Percentiles rank a stretch among this genome's conserved stretches.
Conservation (phyloP, 2,797 vertebrate genomes). For the Sciaenops ocellatus region DNA sequence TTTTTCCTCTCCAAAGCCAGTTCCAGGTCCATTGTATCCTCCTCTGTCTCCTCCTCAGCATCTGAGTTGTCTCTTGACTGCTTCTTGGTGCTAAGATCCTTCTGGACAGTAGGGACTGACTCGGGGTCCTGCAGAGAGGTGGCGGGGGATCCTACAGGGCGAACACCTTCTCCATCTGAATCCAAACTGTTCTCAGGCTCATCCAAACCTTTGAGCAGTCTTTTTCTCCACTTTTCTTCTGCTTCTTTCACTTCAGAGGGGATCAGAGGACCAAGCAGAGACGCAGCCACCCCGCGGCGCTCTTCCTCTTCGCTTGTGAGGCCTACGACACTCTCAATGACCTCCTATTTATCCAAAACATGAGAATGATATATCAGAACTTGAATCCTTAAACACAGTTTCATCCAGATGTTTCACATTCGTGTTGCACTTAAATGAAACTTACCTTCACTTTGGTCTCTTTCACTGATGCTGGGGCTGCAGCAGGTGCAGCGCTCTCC, state of each 20-base stretch:
- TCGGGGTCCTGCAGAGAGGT: constrained; percentile 78
- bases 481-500: constrained; percentile 51
- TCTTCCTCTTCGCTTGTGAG: constrained; percentile 95
- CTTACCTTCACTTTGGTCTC: constrained; percentile 83
- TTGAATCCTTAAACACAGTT: not conserved
- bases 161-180: constrained; percentile 79
- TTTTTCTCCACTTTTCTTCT: constrained; percentile 97
- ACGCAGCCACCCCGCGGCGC: constrained; percentile 92
- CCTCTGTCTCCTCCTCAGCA: constrained; percentile 90
- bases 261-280: constrained; percentile 93
- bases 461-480: constrained; percentile 53
- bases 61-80: constrained; percentile 88
- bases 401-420: not conserved
- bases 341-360: constrained; percentile 85
- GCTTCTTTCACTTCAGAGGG: constrained; percentile 94
- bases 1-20: constrained; percentile 96
- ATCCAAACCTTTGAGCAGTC: constrained; percentile 90
- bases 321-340: constrained; percentile 95
- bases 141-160: constrained; percentile 61
- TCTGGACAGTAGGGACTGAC: constrained; percentile 74
- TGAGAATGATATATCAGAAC: not conserved
- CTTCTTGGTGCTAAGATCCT: constrained; percentile 88
- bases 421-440: not conserved
- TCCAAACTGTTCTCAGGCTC: constrained; percentile 79
- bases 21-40: constrained; percentile 95